These are phyloP conservation scores for Phalacrocorax carbo DNA, from an alignment of 2,113 vertebrate genomes.

Conservation along the genomic window DNA sequence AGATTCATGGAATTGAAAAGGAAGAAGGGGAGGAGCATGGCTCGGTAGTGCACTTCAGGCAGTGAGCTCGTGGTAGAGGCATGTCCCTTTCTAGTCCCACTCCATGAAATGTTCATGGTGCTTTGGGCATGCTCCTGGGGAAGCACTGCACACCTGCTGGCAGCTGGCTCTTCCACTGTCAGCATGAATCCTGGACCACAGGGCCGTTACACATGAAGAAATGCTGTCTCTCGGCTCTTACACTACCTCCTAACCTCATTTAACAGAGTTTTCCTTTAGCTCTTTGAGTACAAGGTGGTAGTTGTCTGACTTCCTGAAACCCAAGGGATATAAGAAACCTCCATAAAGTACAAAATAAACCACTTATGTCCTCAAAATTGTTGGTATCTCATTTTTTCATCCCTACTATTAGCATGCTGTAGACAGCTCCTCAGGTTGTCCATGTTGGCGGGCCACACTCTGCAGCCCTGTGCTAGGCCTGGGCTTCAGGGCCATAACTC, in stretches of 20 bases:
- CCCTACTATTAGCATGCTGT: not conserved
- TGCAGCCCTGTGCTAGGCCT: not conserved
- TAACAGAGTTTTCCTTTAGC: not conserved
- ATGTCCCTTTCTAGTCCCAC: not conserved
- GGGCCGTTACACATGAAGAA: not conserved
- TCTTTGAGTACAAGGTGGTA: not conserved
- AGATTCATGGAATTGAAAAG: not conserved
- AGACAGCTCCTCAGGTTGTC: not conserved
- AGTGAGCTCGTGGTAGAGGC: not conserved
- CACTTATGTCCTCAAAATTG: not conserved
- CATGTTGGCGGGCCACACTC: rapidly evolving
- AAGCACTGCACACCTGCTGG: not conserved
- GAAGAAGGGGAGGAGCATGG: not conserved
- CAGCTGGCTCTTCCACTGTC: not conserved
- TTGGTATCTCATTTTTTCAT: not conserved
- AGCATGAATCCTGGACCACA: not conserved
- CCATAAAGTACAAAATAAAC: not conserved
- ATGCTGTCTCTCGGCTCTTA: not conserved
- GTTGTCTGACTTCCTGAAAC: not conserved
- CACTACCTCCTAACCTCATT: not conserved
- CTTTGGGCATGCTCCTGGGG: not conserved
- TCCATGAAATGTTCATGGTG: not conserved
- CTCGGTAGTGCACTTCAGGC: not conserved
- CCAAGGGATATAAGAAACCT: not conserved
- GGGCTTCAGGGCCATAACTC: not conserved